phyloP scores from a whole-genome alignment of 1,140 invertebrate species.

The Drosophila setifemur region DNA sequence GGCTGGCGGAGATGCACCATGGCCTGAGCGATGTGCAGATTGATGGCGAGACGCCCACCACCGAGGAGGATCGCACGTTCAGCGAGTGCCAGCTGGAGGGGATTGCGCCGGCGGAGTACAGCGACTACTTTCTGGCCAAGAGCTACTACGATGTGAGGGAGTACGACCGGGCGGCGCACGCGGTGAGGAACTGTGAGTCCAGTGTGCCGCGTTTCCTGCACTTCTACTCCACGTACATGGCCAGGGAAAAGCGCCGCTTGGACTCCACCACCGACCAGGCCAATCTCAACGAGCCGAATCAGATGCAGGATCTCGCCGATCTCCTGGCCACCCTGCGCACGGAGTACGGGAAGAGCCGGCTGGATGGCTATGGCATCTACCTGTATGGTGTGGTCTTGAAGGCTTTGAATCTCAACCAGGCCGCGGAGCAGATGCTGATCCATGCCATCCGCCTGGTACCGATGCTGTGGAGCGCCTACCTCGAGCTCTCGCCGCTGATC shows the following conservation, averaged over 20 bases:
- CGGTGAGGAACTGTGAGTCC: slow-evolving; percentile 88
- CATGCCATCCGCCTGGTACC: slow-evolving; percentile 91
- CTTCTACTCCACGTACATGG: slow-evolving; percentile 93
- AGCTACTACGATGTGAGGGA: slow-evolving; percentile 96
- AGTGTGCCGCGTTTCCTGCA: slow-evolving; percentile 90
- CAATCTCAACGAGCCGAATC: slow-evolving; percentile 86
- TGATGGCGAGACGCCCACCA: slow-evolving; percentile 73
- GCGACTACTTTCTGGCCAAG: slow-evolving; percentile 91
- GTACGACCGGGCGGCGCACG: slow-evolving; percentile 94
- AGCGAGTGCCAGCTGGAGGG: slow-evolving; percentile 67
- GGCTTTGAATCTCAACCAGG: slow-evolving; percentile 90
- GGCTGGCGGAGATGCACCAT: slow-evolving; percentile 92
- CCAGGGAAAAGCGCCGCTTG: slow-evolving; percentile 93
- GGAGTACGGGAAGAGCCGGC: slow-evolving; percentile 85
- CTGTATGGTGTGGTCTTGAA: slow-evolving; percentile 96
- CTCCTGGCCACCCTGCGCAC: slow-evolving; percentile 84
- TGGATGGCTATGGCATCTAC: slow-evolving; percentile 95
- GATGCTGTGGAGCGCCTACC: slow-evolving; percentile 96
- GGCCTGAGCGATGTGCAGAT: slow-evolving; percentile 88
- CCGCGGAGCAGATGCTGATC: slow-evolving; percentile 90
- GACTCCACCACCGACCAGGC: slow-evolving; percentile 92
- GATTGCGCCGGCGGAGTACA: slow-evolving; percentile 85
- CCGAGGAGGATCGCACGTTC: slow-evolving; percentile 68
- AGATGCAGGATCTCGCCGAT: slow-evolving; percentile 84
- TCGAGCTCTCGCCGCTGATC: slow-evolving; percentile 94